These are phyloP conservation scores for Agrotis ipsilon DNA, from an alignment of 2,888 invertebrate species.

Conservation along the genomic window DNA sequence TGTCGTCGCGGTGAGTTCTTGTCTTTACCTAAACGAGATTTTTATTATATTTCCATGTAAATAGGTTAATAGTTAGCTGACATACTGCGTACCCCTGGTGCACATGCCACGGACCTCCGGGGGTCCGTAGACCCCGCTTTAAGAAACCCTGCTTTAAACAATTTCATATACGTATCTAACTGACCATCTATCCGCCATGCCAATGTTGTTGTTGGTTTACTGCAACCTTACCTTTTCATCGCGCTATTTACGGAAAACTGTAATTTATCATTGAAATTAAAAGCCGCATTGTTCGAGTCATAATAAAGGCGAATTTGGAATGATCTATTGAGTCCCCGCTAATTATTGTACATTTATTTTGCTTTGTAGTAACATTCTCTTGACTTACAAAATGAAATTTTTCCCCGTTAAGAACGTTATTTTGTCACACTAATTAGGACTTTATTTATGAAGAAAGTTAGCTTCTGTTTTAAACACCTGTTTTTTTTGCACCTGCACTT, in stretches of 20 bases:
- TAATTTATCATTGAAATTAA: conserved; percentile 84
- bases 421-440: conserved; percentile 53
- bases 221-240: conserved; percentile 6
- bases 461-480: neutral
- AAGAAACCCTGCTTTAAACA: too few relatives aligned
- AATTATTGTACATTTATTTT: conserved; percentile 66
- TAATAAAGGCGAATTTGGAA: conserved; percentile 68
- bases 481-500: too few relatives aligned
- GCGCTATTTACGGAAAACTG: conserved; percentile 73
- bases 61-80: too few relatives aligned
- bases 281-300: conserved; percentile 74
- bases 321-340: conserved; percentile 65
- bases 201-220: conserved; percentile 45
- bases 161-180: too few relatives aligned
- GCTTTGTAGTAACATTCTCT: conserved; percentile 54
- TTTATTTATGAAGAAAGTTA: conserved; percentile 29
- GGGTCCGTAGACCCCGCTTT: too few relatives aligned
- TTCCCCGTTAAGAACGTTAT: conserved; percentile 37
- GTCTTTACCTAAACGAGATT: too few relatives aligned
- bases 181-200: too few relatives aligned
- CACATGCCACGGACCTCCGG: too few relatives aligned
- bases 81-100: too few relatives aligned
- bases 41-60: too few relatives aligned
- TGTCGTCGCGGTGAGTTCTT: too few relatives aligned
- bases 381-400: conserved; percentile 44